Conservation (phyloP, 1,140 invertebrate species). For the Heliothis virescens region DNA sequence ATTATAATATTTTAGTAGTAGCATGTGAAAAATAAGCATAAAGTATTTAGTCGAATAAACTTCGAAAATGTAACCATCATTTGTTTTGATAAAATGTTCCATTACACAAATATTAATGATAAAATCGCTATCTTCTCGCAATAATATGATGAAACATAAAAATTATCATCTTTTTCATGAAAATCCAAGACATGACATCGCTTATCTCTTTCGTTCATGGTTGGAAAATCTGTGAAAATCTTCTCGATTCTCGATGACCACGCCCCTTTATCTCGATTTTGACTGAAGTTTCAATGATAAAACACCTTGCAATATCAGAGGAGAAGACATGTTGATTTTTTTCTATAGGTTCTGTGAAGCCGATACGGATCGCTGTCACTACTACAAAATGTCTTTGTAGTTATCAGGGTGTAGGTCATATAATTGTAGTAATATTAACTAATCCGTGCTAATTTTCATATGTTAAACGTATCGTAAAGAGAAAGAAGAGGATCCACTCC, state of each 20-base stretch:
- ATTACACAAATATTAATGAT: background rate
- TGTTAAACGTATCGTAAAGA: conserved; percentile 74
- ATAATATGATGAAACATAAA: background rate
- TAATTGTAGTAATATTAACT: conserved; percentile 81
- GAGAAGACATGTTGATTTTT: conserved; percentile 86
- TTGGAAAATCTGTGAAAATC: conserved; percentile 49
- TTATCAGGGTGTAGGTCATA: conserved; percentile 85
- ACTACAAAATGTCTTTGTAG: conserved; percentile 86
- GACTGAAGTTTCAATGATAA: conserved; percentile 73
- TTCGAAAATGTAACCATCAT: too few species aligned
- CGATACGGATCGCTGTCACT: conserved; percentile 86
- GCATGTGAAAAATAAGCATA: too few species aligned
- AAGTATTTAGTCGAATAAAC: too few species aligned
- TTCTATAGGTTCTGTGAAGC: conserved; percentile 85
- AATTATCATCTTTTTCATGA: background rate
- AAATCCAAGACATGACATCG: conserved; percentile 29
- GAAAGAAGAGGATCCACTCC: conserved; percentile 81
- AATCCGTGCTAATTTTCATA: conserved; percentile 81
- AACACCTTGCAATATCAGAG: conserved; percentile 75
- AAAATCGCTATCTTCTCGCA: background rate
- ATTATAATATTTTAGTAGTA: too few species aligned
- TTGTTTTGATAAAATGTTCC: too few species aligned
- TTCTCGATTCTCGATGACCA: conserved; percentile 62
- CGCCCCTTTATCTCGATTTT: conserved; percentile 80
- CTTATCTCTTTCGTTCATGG: conserved; percentile 45